These are phyloP conservation scores for Napeogenes inachia DNA, from an alignment of 2,888 invertebrate species.

Conservation along the genomic window DNA sequence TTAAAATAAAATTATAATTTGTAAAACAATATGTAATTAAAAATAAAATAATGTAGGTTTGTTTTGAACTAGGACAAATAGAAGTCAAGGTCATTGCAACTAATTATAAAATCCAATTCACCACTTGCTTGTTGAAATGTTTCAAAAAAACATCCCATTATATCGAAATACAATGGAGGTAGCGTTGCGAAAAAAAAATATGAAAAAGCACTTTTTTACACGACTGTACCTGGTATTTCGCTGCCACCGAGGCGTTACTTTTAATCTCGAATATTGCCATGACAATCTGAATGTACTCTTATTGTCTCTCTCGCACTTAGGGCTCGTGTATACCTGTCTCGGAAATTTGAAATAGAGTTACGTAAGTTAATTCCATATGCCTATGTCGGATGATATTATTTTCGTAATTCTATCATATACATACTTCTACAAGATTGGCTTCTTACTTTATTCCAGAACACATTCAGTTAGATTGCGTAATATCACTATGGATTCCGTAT, in stretches of 20 bases:
- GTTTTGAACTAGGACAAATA: neutral
- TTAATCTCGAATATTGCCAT: conserved; percentile 74
- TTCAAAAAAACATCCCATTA: conserved; percentile 17
- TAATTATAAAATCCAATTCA: conserved; percentile 11
- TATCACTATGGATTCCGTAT: neutral
- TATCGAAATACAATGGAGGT: conserved; percentile 19
- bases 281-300: conserved; percentile 57
- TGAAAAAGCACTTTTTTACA: conserved; percentile 40
- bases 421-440: neutral
- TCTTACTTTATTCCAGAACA: neutral
- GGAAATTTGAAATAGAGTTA: conserved; percentile 28
- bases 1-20: too few relatives aligned
- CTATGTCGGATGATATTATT: conserved; percentile 7
- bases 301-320: conserved; percentile 37
- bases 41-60: too few relatives aligned
- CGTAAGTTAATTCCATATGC: conserved; percentile 10
- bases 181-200: conserved; percentile 28
- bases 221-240: conserved; percentile 51
- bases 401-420: conserved; percentile 2
- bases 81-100: neutral
- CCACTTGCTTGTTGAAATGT: conserved; percentile 15
- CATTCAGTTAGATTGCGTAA: neutral
- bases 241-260: conserved; percentile 69
- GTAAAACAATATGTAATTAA: too few relatives aligned
- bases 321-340: conserved; percentile 32